phyloP scores from a whole-genome alignment of 92 coral and sea anemone genomes.

The Pocillopora meandrina region DNA sequence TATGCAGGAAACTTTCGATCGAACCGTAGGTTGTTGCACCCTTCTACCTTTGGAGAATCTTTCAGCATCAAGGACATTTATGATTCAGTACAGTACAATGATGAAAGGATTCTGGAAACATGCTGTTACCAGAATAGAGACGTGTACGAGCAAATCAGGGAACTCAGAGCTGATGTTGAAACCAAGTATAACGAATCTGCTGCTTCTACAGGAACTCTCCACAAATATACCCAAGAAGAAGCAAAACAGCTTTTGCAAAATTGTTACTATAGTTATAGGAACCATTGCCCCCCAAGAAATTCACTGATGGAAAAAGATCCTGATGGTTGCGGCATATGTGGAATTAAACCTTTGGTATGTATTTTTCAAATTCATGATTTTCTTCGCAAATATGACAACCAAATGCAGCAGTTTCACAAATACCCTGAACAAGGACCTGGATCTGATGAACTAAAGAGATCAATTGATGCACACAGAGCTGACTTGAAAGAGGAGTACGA shows the following conservation, averaged over 20 bases:
- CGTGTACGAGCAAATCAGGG: neutral
- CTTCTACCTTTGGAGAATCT: no score
- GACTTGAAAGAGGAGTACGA: neutral
- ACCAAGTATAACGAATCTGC: neutral
- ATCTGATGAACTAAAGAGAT: neutral
- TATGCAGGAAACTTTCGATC: slow-evolving; percentile 10
- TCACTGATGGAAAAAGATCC: neutral
- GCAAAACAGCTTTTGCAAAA: neutral
- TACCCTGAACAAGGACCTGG: slow-evolving; percentile 10
- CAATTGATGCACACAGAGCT: neutral
- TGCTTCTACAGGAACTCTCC: neutral
- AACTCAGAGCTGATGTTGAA: neutral
- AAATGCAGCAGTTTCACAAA: neutral
- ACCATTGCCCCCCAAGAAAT: no score
- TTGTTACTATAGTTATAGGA: neutral
- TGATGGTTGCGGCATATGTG: no score
- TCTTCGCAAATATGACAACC: neutral
- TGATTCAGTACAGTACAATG: neutral
- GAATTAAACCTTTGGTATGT: no score
- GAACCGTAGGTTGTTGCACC: no score
- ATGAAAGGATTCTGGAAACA: neutral
- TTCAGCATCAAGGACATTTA: neutral
- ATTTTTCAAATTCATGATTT: slow-evolving; percentile 1
- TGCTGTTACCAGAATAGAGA: neutral
- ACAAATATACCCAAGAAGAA: neutral